These are phyloP conservation scores for Nerophis lumbriciformis DNA, from an alignment of 2,113 vertebrate species.

Conservation along the genomic window DNA sequence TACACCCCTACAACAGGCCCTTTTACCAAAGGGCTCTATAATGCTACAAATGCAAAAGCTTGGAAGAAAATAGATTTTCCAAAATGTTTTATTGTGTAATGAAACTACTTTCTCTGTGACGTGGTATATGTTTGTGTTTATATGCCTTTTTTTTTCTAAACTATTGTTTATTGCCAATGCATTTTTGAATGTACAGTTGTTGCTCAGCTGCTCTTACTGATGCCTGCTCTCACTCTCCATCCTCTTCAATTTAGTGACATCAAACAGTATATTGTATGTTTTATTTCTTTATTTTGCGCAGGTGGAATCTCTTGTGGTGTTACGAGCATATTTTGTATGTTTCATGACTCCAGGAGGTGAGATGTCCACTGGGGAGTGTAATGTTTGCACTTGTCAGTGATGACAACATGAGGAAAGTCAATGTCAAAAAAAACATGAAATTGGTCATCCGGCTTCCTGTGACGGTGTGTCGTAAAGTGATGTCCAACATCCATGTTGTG, in stretches of 20 bases:
- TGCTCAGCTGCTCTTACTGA: conserved; percentile 64
- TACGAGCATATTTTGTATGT: conserved; percentile 60
- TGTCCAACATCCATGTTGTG: conserved; percentile 54
- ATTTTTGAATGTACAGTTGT: conserved; percentile 69
- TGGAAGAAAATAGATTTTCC: conserved; percentile 3
- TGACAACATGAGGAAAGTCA: conserved; percentile 42
- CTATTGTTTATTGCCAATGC: conserved; percentile 43
- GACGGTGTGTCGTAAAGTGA: conserved; percentile 45
- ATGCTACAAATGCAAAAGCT: neutral
- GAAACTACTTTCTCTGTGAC: conserved; percentile 17
- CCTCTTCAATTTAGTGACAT: conserved; percentile 48
- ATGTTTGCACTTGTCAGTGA: conserved; percentile 42
- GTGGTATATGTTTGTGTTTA: conserved; percentile 20
- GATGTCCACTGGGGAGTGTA: conserved; percentile 17
- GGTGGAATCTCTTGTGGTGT: conserved; percentile 52
- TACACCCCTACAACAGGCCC: neutral
- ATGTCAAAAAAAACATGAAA: conserved; percentile 37
- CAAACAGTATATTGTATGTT: conserved; percentile 38
- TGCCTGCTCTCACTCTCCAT: conserved; percentile 64
- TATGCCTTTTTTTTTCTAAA: conserved; percentile 19
- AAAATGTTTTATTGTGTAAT: conserved; percentile 15
- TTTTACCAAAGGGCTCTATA: neutral
- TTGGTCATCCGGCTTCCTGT: conserved; percentile 41
- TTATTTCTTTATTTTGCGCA: conserved; percentile 51
- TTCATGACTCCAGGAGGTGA: neutral